Base-by-base conservation (phyloP, 2,888 invertebrate genomes). In the Melipona beecheii region DNA sequence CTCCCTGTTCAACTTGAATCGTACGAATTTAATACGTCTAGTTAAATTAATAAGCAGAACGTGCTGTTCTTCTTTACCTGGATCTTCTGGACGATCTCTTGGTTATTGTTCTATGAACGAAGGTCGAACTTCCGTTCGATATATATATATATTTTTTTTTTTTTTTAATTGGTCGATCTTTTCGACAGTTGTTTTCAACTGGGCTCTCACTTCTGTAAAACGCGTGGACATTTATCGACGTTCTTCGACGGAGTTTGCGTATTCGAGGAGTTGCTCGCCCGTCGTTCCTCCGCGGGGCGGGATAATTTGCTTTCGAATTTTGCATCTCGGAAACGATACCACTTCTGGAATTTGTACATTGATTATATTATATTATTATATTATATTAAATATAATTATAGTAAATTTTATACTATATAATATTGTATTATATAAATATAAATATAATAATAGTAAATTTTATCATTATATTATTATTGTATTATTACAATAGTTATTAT, bases 211-310 rank as follows among this genome's bases (percentile, higher is more conserved):
- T 27, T 50, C 64, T 31, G 64, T 68, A 74, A 81, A 71, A 75
- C 84, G 90, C 90, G 88, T 90, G 85, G 85, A 78, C 91, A 90
- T 90, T 93, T 93, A 94, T 94, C 92, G 93, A 93, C 93, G 92
- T 94, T 93, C 92, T 92, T 91, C 87, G 43, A 74, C 81, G 80
- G 92, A 90, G 92, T 76, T 89, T 93, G 93, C 93, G 93, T 93
- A 86, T 77, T 92, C 54, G 79, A 62, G 73, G 91, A 92, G 92
- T 91, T 93, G 93, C 93, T 91, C 93, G 69, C 21, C 21, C 60
- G 52, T 70, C 54, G 64, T 73, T 43, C 70, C 60, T 31, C 52
- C 70, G 75, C 79, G 71, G 75, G 78, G 89, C 89, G 89, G 89
- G 89, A 65, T 54, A 71, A 66, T 83, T 83, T 71, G 62, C 50